Evolutionary conservation across 1,140 invertebrate species (phyloP).

Genomic region (Capitella teleta): DNA sequence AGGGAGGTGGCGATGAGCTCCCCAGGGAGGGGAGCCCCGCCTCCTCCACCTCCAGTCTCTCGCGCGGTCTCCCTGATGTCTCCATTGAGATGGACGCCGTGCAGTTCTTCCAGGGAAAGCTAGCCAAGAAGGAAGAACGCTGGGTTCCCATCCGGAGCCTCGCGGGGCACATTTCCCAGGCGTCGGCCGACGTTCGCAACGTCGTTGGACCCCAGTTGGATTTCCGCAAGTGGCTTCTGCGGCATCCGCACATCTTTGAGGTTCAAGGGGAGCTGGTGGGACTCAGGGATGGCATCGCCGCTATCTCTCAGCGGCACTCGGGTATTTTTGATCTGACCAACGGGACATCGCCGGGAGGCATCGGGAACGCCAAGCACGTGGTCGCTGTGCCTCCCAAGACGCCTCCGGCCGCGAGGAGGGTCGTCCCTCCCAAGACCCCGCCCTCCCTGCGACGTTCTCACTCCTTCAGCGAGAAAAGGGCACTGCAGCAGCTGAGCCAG

Average conservation of each 20-base stretch:
- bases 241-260: conserved; percentile 42
- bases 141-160: conserved; percentile 41
- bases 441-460: conserved; percentile 7
- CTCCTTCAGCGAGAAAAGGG: conserved; percentile 9
- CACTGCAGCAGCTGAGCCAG: neutral
- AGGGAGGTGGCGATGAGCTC: neutral
- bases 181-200: conserved; percentile 35
- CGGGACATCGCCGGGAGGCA: neutral
- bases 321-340: neutral
- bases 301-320: conserved; percentile 1
- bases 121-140: conserved; percentile 37
- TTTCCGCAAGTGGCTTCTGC: conserved; percentile 36
- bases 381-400: conserved; percentile 9
- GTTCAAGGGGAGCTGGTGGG: conserved; percentile 36
- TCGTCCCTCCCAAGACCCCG: neutral
- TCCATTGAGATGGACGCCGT: conserved; percentile 41
- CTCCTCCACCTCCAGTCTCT: neutral
- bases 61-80: conserved; percentile 26
- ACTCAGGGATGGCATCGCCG: conserved; percentile 29
- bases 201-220: conserved; percentile 43
- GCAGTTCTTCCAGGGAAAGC: conserved; percentile 38
- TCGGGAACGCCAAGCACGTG: conserved; percentile 6
- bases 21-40: neutral
- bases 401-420: conserved; percentile 10
- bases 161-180: conserved; percentile 43